These are phyloP conservation scores for Leptopilina syphax DNA, from an alignment of 2,888 invertebrate species.

Conservation along the genomic window DNA sequence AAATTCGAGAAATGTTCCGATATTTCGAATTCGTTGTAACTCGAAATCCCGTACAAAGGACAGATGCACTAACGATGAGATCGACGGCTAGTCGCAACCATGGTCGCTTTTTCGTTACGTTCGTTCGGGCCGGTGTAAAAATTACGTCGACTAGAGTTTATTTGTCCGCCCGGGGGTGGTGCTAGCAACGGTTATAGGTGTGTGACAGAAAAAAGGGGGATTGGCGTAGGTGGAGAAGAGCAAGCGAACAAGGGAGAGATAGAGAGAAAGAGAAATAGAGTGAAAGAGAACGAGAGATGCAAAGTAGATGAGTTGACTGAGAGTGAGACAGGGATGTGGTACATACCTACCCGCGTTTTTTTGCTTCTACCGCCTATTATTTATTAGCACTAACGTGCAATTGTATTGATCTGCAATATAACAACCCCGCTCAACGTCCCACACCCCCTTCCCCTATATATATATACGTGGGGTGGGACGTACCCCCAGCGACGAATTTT, in stretches of 20 bases:
- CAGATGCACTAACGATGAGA: constrained; percentile 42
- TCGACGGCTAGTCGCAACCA: constrained; percentile 45
- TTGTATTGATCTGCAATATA: constrained; percentile 77
- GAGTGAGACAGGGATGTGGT: constrained; percentile 58
- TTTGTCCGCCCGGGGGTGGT: constrained; percentile 75
- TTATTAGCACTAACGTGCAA: constrained; percentile 78
- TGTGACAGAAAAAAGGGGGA: constrained; percentile 71
- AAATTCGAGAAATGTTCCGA: constrained; percentile 2
- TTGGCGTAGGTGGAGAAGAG: constrained; percentile 64
- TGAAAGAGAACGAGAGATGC: constrained; percentile 55
- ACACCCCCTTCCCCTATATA: constrained; percentile 37
- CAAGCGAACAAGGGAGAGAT: constrained; percentile 59
- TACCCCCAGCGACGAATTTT: constrained; percentile 73
- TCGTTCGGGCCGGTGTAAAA: constrained; percentile 83
- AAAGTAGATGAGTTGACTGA: constrained; percentile 55
- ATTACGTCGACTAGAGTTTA: constrained; percentile 83
- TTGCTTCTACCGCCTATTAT: constrained; percentile 77
- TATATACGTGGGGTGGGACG: constrained; percentile 56
- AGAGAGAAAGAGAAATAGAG: constrained; percentile 58
- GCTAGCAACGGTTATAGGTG: constrained; percentile 73
- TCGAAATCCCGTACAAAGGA: constrained; percentile 42
- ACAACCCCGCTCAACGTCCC: constrained; percentile 65
- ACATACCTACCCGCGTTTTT: constrained; percentile 73
- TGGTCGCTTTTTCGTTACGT: constrained; percentile 73
- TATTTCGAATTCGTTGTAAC: constrained; percentile 10